Percentiles rank a stretch among this genome's conserved stretches.
Evolutionary conservation across 2,113 vertebrate species (phyloP).

Genomic region (Acinonyx jubatus): DNA sequence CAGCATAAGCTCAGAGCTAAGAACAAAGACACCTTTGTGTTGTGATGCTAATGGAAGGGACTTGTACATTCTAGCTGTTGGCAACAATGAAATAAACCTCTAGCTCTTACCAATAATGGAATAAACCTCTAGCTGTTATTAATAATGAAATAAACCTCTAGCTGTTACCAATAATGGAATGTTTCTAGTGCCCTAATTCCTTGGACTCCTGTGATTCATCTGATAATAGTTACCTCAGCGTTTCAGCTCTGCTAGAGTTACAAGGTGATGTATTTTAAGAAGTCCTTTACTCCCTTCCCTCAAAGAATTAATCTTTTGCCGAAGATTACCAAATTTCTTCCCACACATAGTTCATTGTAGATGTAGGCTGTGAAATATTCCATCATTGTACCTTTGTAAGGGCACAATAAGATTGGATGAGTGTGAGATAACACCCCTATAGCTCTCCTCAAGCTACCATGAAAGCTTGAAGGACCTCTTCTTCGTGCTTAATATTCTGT

Average conservation of each 20-base stretch:
- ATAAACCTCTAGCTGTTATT: not conserved
- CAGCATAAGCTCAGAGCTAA: not conserved
- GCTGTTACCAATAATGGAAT: not conserved
- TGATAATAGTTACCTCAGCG: not conserved
- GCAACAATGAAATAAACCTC: not conserved
- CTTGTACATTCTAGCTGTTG: not conserved
- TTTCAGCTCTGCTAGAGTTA: not conserved
- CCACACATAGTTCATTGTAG: not conserved
- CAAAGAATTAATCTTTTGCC: not conserved
- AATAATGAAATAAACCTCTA: not conserved
- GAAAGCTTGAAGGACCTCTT: not conserved
- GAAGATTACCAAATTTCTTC: not conserved
- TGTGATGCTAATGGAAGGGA: not conserved
- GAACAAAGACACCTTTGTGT: not conserved
- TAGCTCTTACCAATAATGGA: not conserved
- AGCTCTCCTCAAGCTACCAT: not conserved
- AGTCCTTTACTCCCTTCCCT: not conserved
- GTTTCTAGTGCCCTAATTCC: not conserved
- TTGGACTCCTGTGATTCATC: not conserved
- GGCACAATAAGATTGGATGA: fast-evolving
- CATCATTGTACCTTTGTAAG: not conserved
- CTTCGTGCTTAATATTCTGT: not conserved
- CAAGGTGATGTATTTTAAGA: not conserved
- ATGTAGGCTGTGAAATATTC: not conserved
- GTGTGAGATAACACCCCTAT: not conserved